Percentiles rank a stretch among this genome's conserved stretches.
Conservation (phyloP, 2,113 vertebrate genomes). For the Aldabrachelys gigantea region DNA sequence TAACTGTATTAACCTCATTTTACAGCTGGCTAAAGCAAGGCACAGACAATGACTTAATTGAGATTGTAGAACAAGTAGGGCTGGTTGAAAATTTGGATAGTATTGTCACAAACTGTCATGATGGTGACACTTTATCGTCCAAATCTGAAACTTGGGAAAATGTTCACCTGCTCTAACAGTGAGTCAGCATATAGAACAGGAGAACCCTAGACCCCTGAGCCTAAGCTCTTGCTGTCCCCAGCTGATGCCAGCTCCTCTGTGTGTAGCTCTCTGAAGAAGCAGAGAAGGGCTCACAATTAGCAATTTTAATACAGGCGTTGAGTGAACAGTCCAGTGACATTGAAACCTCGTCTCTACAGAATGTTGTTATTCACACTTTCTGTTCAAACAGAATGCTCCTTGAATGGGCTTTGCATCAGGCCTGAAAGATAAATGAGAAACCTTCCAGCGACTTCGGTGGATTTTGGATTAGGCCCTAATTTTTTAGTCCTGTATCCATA, state of each 20-base stretch:
- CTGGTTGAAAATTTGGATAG: background rate
- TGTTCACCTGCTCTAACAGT: background rate
- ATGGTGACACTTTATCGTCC: background rate
- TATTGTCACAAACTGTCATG: background rate
- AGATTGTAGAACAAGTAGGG: background rate
- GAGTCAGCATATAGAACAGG: background rate
- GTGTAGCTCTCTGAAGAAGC: background rate
- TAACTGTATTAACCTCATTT: background rate
- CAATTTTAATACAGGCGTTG: background rate
- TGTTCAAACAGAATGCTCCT: background rate
- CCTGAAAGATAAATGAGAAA: background rate
- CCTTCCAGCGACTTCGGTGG: background rate
- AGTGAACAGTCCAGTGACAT: background rate
- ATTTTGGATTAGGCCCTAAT: background rate
- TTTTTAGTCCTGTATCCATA: background rate
- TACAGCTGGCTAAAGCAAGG: background rate
- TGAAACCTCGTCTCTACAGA: background rate
- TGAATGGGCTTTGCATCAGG: background rate
- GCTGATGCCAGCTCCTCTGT: background rate
- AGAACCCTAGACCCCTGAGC: background rate
- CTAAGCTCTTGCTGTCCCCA: accelerated
- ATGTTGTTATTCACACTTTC: background rate
- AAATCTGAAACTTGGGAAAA: background rate
- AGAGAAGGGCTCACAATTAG: background rate
- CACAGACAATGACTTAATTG: background rate